Evolutionary conservation across 2,113 vertebrate species (phyloP).

Genomic region (Toxostoma redivivum): DNA sequence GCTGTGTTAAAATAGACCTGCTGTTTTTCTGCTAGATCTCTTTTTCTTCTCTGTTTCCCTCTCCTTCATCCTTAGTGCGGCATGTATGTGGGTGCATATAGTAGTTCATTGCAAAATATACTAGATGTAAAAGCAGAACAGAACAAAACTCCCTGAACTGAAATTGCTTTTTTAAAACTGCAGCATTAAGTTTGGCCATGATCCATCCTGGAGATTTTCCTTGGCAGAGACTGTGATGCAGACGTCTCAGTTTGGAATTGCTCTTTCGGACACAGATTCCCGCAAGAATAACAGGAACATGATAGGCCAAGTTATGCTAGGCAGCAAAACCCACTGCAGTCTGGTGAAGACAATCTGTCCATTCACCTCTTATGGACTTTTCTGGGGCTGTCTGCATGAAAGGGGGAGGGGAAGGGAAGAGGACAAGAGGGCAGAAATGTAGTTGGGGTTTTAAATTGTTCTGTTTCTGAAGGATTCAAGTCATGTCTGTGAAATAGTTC

Average conservation of each 20-base stretch:
- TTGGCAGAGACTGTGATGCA: neutral
- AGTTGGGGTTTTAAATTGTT: neutral
- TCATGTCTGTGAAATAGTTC: neutral
- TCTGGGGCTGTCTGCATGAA: neutral
- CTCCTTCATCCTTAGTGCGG: neutral
- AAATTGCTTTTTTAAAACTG: conserved; percentile 6
- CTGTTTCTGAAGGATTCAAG: neutral
- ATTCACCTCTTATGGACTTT: neutral
- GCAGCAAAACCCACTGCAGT: neutral
- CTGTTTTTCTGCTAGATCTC: neutral
- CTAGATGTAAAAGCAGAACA: neutral
- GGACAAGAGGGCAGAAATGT: neutral
- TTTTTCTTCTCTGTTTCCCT: neutral
- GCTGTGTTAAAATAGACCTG: neutral
- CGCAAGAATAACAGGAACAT: neutral
- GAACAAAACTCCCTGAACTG: neutral
- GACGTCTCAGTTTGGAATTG: conserved; percentile 18
- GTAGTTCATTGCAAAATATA: neutral
- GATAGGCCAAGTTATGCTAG: neutral
- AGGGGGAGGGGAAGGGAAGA: neutral
- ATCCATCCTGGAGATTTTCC: conserved; percentile 18
- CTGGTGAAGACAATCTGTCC: neutral
- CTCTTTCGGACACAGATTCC: conserved; percentile 5
- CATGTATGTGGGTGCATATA: neutral
- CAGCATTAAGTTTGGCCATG: neutral